Evolutionary conservation across 2,113 vertebrate genomes (phyloP), one percentile per base, ranked within the genome.

Genomic region (Carassius gibelio): DNA sequence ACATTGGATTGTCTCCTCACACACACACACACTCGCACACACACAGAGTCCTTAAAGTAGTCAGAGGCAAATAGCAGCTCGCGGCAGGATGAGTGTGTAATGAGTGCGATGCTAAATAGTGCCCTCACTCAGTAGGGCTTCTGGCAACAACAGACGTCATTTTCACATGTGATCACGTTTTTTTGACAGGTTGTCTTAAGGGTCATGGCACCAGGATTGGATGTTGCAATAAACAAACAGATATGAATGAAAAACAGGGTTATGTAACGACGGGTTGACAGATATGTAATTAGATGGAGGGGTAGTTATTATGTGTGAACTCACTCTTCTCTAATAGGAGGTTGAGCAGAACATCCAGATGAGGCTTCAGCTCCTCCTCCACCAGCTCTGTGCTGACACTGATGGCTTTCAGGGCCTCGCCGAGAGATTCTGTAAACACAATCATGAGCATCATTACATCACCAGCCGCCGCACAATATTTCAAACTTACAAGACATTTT

Each of bases 291-390:
- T 21, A 57, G 62, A 13, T 34, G 8, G 38, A 34, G 5, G 55
- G 11, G 3, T 13, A 52, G 19, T 61, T 62, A 8, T 38, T 72
- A 17, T 21, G 45, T 81, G 64, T 69, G 30, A n/a, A 91, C 94
- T 93, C 82, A 95, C 94, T 93, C 86, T 94, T 95, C 13, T 94
- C 94, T 85, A 94, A 87, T 38, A 94, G 91, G 2, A 85, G 68
- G 48, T 88, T 81, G 80, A 95, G 88, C 77, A 95, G 76, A 13
- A 87, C 91, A 76, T 95, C 94, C 87, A 95, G 71, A 86, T 94
- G 93, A 83, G 92, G 93, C 82, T 91, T 88, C 42, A 94, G 91
- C 84, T 95, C 94, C 50, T 95, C 94, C 4, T 94, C 94, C 4
- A 91, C 88, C 61, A 94, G 87, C 85, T 94, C 94, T 17, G 93